phyloP scores from a whole-genome alignment of 2,797 vertebrate species.

The Crenichthys baileyi region DNA sequence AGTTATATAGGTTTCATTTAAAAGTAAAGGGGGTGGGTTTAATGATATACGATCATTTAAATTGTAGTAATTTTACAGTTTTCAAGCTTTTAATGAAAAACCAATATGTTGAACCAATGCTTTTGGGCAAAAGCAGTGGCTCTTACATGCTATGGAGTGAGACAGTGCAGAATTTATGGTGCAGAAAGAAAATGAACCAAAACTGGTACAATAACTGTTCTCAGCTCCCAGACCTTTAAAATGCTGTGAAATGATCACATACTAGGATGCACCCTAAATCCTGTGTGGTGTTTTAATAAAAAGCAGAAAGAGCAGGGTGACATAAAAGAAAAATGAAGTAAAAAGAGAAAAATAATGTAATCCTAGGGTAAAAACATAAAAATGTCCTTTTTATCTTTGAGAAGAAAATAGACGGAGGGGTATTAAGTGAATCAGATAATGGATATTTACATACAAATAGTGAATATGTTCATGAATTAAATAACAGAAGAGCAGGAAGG shows the following conservation, averaged over 20 bases:
- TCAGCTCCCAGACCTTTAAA: background rate
- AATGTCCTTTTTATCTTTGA: conserved; percentile 47
- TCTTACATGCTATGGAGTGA: background rate
- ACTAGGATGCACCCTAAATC: background rate
- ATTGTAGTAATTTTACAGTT: background rate
- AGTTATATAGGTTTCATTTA: background rate
- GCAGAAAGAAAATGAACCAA: background rate
- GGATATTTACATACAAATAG: conserved; percentile 37
- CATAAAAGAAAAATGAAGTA: background rate
- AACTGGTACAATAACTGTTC: background rate
- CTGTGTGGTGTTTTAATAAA: background rate
- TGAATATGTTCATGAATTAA: conserved; percentile 58
- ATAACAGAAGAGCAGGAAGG: conserved; percentile 50
- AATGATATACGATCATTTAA: background rate
- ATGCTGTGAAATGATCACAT: background rate
- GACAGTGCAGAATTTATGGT: background rate
- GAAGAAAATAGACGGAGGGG: conserved; percentile 43
- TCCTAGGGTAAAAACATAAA: conserved; percentile 23
- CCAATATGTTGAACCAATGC: background rate
- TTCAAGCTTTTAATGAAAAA: background rate
- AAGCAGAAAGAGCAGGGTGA: background rate
- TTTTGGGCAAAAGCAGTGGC: background rate
- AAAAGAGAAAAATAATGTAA: background rate
- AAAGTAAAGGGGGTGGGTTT: background rate
- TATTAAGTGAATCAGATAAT: conserved; percentile 64